Base-by-base conservation (phyloP, 2,797 vertebrate species). In the Argya squamiceps region DNA sequence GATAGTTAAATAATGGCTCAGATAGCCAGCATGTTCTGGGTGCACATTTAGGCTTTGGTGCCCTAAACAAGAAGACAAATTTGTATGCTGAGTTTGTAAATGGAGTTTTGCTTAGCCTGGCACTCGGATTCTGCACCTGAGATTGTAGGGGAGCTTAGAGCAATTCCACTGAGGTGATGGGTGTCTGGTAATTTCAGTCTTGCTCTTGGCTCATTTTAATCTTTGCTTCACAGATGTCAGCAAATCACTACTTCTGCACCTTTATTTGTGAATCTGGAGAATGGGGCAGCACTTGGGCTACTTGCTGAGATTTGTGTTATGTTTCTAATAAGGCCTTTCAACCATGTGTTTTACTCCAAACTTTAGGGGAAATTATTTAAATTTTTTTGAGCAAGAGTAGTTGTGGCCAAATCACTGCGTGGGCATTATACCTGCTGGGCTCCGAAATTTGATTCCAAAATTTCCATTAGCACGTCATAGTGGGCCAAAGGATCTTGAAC, bases 401-500 rank as follows among this genome's bases (percentile, higher is more conserved):
- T 65, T 92, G 22, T 56, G 26, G 9, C 49, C 58, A 59, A 15
- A 77, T 84, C 16, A 27, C 44, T 49, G 11, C 0, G 0, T 41
- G 14, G 68, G 9, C 23, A 3, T 84, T 67, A 15, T 74, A 91
- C 83, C 70, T 93, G 60, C 69, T 74, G 74, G 27, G 30, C 70
- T 91, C 22, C 0, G 1, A 77, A 81, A 86, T 86, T 34, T 79
- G 63, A 30, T 95, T 90, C 70, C 77, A 84, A 32, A 69, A 87
- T 93, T 92, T 92, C 77, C 46, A 37, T 80, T 88, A 90, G 41
- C 3, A 9, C 52, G 44, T 89, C 60, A 53, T 64, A 79, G 37
- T 86, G 74, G 67, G n/a, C 86, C 46, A 83, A 44, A 90, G 69
- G 67, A 36, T 82, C 86, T 86, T 77, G 74, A 90, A 49, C 49